Conservation (phyloP, 2,888 invertebrate species). For the Lasioglossum pauxillum region DNA sequence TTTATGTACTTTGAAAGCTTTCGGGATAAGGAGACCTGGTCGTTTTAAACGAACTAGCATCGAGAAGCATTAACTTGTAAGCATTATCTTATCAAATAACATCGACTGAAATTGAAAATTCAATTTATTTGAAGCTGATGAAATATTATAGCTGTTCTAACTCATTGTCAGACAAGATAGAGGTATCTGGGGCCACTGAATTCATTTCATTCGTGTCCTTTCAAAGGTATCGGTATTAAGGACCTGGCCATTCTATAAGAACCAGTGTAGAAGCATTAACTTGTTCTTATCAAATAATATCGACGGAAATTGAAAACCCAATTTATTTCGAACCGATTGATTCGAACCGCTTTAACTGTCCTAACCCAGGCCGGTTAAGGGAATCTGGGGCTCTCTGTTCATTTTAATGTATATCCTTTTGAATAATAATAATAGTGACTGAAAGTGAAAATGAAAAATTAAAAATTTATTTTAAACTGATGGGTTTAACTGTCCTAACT, state of each 20-base stretch:
- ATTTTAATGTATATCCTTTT: neutral
- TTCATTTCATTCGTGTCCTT: slow-evolving; percentile 1
- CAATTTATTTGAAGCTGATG: no score
- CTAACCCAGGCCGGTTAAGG: neutral
- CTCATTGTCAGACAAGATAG: neutral
- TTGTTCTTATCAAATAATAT: neutral
- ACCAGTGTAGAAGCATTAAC: neutral
- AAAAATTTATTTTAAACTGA: neutral
- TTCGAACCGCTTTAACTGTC: no score
- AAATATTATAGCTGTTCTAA: no score
- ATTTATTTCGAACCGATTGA: neutral
- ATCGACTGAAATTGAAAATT: no score
- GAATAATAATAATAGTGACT: neutral
- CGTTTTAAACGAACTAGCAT: no score
- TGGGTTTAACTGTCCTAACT: no score
- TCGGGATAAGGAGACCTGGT: neutral
- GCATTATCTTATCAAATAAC: no score
- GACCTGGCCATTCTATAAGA: neutral
- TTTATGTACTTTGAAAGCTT: neutral
- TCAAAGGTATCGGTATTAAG: neutral
- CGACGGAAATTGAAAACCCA: neutral
- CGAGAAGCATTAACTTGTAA: no score
- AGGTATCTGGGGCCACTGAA: neutral
- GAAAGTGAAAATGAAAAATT: neutral
- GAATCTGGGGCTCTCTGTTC: neutral